These are phyloP conservation scores for Ceramica pisi DNA, from an alignment of 2,888 invertebrate genomes.

Conservation along the genomic window DNA sequence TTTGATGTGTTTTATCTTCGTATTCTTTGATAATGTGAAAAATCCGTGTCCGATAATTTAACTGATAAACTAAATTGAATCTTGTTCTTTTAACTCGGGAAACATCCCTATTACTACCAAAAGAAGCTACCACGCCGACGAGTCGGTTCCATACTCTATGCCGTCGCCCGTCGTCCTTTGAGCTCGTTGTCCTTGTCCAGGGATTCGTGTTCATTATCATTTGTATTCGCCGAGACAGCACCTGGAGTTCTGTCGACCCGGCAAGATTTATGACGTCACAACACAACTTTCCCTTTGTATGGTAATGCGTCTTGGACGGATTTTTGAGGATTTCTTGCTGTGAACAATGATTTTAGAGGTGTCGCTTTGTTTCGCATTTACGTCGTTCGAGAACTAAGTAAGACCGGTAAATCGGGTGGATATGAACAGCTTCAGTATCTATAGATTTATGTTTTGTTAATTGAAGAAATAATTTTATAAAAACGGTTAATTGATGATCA, in stretches of 20 bases:
- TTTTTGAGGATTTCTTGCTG: conserved; percentile 51
- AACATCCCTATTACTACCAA: no score
- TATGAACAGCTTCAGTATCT: background rate
- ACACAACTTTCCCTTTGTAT: conserved; percentile 83
- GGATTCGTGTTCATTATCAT: conserved; percentile 84
- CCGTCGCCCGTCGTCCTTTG: background rate
- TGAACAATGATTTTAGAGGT: conserved; percentile 18
- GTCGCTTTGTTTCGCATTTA: conserved; percentile 22
- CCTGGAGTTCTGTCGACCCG: conserved; percentile 82
- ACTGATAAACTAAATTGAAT: no score
- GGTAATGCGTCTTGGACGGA: conserved; percentile 74
- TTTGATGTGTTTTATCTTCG: no score
- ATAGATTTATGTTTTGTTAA: background rate
- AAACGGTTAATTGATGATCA: no score
- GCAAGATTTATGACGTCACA: conserved; percentile 82
- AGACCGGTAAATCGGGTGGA: background rate
- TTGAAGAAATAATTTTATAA: no score
- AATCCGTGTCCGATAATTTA: no score
- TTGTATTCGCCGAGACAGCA: conserved; percentile 83
- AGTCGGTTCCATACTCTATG: background rate
- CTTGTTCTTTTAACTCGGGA: no score
- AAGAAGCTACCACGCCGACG: background rate
- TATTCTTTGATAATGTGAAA: no score
- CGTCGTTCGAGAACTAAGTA: background rate
- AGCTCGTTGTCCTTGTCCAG: conserved; percentile 60